Evolutionary conservation across 2,113 vertebrate species (phyloP).

Genomic region (Hystrix brachyura): DNA sequence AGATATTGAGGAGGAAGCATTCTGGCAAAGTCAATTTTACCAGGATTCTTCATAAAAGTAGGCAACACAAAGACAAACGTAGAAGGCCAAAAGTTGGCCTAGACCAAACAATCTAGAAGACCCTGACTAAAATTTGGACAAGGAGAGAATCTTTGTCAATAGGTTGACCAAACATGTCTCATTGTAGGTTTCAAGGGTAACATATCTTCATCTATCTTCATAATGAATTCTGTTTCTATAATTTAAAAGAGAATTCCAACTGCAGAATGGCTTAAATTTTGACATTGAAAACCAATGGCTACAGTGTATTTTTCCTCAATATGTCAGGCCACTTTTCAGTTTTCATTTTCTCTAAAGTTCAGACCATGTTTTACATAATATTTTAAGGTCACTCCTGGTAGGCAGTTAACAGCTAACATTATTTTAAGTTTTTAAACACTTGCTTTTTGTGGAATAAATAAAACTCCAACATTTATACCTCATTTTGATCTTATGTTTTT

Average conservation of each 20-base stretch:
- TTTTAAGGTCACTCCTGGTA: not conserved
- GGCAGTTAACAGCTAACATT: not conserved
- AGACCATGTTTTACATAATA: not conserved
- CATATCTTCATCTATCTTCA: not conserved
- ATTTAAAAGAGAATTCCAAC: not conserved
- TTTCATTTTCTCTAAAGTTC: not conserved
- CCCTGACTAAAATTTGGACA: not conserved
- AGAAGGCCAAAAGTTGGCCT: not conserved
- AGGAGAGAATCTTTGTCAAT: not conserved
- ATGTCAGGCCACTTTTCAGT: not conserved
- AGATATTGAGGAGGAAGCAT: not conserved
- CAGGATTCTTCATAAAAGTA: not conserved
- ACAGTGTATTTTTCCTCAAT: not conserved
- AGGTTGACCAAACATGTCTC: not conserved
- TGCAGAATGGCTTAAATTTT: not conserved
- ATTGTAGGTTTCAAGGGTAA: not conserved
- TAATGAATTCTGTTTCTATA: slow-evolving; percentile 5
- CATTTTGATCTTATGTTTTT: not conserved
- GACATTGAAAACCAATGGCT: not conserved
- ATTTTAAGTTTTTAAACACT: not conserved
- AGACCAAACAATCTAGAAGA: not conserved
- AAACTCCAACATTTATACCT: not conserved
- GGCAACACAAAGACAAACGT: not conserved
- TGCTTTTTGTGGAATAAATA: not conserved
- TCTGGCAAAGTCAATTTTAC: not conserved